Base-by-base conservation (phyloP, 2,797 vertebrate species). In the Molothrus aeneus region DNA sequence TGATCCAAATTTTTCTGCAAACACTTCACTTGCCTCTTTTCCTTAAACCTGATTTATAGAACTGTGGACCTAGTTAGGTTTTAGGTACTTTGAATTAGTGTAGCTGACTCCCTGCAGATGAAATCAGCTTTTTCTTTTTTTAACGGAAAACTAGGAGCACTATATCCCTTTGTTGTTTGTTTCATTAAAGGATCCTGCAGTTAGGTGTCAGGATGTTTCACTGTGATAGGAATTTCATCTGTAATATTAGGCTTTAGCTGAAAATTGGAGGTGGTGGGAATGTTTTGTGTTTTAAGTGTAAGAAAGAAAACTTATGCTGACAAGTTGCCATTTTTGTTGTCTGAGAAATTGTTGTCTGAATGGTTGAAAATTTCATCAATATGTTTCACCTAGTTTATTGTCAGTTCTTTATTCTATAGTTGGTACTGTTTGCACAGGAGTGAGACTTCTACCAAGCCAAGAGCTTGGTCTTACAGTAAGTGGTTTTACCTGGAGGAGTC, bases 251-350 rank as follows among this genome's bases (percentile, higher is more conserved):
- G 17, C 7, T 82, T 92, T 38, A 32, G 8, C 25, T 88, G 25
- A 78, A 83, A 80, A 1, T 1, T 86, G 4, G 2, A 8, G 4
- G 10, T 53, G 4, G 7, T 54, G 14, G 24, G 11, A n/a, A 0
- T 20, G 26, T 34, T 84, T 50, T 48, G 6, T 19, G 1, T 64
- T 60, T 48, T 26, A 50, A 59, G 28, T 11, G 4, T 65, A 68
- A 75, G 45, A 34, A 74, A 80, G 36, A 66, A 80, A 53, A 54
- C 15, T 4, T 7, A 5, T 14, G 18, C 22, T 84, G 36, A 22
- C 15, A 43, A 25, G 8, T 50, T 53, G 38, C 32, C 2, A 1
- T 34, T 79, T 91, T 70, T 77, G 29, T 70, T 73, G 10, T 42
- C 31, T 68, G 36, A 20, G 29, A 54, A 68, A 12, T 13, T 26